These are phyloP conservation scores for Polydrusus cervinus DNA, from an alignment of 2,888 invertebrate species.

Conservation along the genomic window DNA sequence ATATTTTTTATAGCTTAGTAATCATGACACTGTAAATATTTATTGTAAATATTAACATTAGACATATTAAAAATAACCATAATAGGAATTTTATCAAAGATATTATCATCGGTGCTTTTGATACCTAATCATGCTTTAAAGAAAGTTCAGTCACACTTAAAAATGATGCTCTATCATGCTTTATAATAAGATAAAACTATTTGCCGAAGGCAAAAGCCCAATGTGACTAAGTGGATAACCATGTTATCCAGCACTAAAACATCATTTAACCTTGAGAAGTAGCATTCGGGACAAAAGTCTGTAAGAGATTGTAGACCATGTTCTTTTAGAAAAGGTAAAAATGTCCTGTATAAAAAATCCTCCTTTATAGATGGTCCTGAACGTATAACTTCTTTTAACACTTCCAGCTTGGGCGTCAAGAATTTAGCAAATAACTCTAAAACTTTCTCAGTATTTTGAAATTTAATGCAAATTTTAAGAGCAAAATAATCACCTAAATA, in stretches of 20 bases:
- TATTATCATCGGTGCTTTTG: too few relatives aligned
- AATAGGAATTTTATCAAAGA: too few relatives aligned
- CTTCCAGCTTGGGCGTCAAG: conserved; percentile 35
- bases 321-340: conserved; percentile 67
- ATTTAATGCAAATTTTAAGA: conserved; percentile 52
- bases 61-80: too few relatives aligned
- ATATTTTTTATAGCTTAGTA: too few relatives aligned
- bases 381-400: conserved; percentile 54
- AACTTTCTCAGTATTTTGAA: not conserved
- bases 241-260: conserved; percentile 69
- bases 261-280: conserved; percentile 63
- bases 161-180: too few relatives aligned
- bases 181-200: too few relatives aligned
- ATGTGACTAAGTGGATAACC: too few relatives aligned
- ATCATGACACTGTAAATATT: too few relatives aligned
- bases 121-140: too few relatives aligned
- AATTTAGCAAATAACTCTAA: conserved; percentile 48
- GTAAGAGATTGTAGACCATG: conserved; percentile 57
- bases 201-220: too few relatives aligned
- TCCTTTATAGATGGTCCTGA: conserved; percentile 59
- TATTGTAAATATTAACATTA: too few relatives aligned
- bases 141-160: too few relatives aligned
- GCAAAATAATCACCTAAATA: conserved; percentile 63
- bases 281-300: conserved; percentile 66
- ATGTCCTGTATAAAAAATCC: conserved; percentile 67